Conservation (phyloP, 2,888 invertebrate genomes). For the Phortica magna region DNA sequence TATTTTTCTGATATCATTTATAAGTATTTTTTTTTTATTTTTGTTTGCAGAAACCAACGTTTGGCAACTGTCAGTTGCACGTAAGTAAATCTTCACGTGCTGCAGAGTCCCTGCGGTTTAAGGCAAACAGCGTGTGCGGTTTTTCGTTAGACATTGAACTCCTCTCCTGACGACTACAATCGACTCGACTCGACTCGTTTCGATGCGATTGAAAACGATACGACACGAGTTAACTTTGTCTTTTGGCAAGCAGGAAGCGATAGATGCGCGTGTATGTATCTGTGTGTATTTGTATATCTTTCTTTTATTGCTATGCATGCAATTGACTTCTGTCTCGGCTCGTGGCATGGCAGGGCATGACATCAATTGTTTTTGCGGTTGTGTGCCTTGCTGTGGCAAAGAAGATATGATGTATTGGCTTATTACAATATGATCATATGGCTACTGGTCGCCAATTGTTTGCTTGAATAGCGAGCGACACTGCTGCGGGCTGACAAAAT, state of each 20-base stretch:
- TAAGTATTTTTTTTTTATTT: background rate
- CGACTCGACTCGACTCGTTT: background rate
- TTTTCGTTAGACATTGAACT: slow-evolving; percentile 19
- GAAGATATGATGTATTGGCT: background rate
- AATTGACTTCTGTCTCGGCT: slow-evolving; percentile 23
- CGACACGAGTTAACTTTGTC: background rate
- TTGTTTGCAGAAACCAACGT: background rate
- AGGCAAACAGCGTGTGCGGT: background rate
- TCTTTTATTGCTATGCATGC: slow-evolving; percentile 12
- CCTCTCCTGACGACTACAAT: background rate
- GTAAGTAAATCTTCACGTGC: slow-evolving; percentile 3
- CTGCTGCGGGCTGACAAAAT: too few relatives aligned
- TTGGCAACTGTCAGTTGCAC: slow-evolving; percentile 22
- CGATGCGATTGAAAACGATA: background rate
- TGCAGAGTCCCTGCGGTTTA: slow-evolving; percentile 21
- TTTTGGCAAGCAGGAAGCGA: background rate
- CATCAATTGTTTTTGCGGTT: slow-evolving; percentile 16
- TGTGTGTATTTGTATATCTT: background rate
- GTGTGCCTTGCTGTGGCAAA: background rate
- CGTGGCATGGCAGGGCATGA: background rate
- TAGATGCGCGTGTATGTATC: background rate
- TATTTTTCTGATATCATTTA: background rate
- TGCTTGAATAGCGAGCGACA: background rate
- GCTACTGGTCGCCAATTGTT: background rate
- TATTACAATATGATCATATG: background rate